Evolutionary conservation across 2,888 invertebrate genomes (phyloP).

Genomic region (Eristalis tenax): DNA sequence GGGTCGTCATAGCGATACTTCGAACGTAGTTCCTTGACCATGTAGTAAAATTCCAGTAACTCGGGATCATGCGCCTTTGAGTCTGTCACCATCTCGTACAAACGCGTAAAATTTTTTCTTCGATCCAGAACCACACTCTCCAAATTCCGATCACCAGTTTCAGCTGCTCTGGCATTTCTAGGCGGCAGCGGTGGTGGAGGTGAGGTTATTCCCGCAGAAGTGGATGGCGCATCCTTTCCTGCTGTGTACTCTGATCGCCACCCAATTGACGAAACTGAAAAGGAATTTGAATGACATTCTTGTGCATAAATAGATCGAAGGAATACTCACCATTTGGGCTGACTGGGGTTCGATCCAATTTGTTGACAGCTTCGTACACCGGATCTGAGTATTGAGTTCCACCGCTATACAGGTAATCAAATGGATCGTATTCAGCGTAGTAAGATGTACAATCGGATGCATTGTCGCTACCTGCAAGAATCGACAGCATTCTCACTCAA

Average conservation of each 20-base stretch:
- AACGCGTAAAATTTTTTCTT: slow-evolving; percentile 79
- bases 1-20: slow-evolving; percentile 89
- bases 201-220: slow-evolving; percentile 73
- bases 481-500: slow-evolving; percentile 75
- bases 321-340: slow-evolving; percentile 80
- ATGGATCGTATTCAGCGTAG: slow-evolving; percentile 90
- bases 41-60: slow-evolving; percentile 90
- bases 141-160: slow-evolving; percentile 70
- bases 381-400: slow-evolving; percentile 87
- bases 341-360: slow-evolving; percentile 82
- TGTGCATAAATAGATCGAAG: too few relatives aligned
- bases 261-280: slow-evolving; percentile 77
- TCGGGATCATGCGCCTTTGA: slow-evolving; percentile 88
- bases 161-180: slow-evolving; percentile 49
- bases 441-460: slow-evolving; percentile 85
- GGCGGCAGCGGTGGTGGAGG: slow-evolving; percentile 85
- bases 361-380: slow-evolving; percentile 86
- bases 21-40: slow-evolving; percentile 90
- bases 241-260: slow-evolving; percentile 78
- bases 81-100: slow-evolving; percentile 89
- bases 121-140: slow-evolving; percentile 76
- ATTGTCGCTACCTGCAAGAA: slow-evolving; percentile 82
- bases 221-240: slow-evolving; percentile 46
- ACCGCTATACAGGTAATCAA: slow-evolving; percentile 88
- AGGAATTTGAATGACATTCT: background rate